Base-by-base conservation (phyloP, 2,113 vertebrate genomes). In the Corydoras sp. region DNA sequence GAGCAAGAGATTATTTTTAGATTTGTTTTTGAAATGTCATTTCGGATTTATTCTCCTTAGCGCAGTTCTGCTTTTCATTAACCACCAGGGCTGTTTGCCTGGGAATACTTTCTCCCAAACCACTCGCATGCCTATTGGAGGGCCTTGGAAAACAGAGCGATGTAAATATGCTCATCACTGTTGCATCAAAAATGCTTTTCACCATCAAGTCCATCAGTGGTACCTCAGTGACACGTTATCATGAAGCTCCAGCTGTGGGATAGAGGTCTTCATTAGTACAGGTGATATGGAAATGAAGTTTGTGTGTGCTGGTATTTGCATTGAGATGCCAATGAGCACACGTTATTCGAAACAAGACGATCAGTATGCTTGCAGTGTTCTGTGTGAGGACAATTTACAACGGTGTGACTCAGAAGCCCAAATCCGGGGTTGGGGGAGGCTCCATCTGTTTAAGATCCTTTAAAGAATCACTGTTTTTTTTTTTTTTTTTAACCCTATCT, bases 111-210 rank as follows among this genome's bases (percentile, higher is more conserved):
- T 11, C 29, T 43, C 13, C 58, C 8, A 12, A 18, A 6, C 9
- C 43, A 10, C 53, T 58, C 31, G 2, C 31, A 48, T 10, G 30
- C 10, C 55, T 74, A 68, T 15, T 29, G 58, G 55, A 74, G n/a
- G 65, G 62, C 65, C 58, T 72, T 9, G 30, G 31, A 72, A 43
- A 68, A 15, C 60, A 62, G 63, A 12, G 15, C 24, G 71, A 29
- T 51, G 63, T 53, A 43, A 43, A 43, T 43, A 43, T 43, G 1
- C 35, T 43, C 7, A 43, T 43, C 35, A 8, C 54, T 60, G 55
- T 66, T 73, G 9, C 10, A 62, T 73, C 43, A 18, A 49, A 73
- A 66, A 62, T 43, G 65, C 56, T 65, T 51, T 73, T 18, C 48
- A 11, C 62, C 31, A 65, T 58, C 59, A 55, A 50, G 48, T 29